These are phyloP conservation scores for Corythoichthys intestinalis DNA, from an alignment of 2,113 vertebrate genomes.

Conservation along the genomic window DNA sequence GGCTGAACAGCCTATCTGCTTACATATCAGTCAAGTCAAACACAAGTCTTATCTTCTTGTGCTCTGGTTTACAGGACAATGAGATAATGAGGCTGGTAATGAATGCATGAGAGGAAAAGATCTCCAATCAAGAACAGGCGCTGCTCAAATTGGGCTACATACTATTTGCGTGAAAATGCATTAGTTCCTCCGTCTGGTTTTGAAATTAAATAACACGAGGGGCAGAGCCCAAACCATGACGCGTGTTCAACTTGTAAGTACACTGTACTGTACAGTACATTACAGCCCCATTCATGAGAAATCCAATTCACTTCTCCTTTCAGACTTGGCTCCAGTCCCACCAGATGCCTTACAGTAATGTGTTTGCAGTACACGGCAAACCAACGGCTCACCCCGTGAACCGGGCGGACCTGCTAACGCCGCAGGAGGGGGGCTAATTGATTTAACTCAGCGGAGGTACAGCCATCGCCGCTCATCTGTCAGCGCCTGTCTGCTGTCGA, in stretches of 20 bases:
- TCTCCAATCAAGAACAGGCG: constrained; percentile 42
- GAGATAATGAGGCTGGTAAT: constrained; percentile 56
- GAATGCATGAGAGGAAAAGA: constrained; percentile 49
- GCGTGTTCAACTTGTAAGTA: neutral
- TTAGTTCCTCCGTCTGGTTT: constrained; percentile 46
- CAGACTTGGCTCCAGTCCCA: constrained; percentile 29
- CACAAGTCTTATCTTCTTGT: constrained; percentile 48
- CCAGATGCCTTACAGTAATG: constrained; percentile 29
- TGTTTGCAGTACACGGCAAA: constrained; percentile 6
- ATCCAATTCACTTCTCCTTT: constrained; percentile 25
- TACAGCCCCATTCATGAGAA: constrained; percentile 27
- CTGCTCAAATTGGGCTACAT: constrained; percentile 30
- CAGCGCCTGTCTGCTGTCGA: constrained; percentile 46
- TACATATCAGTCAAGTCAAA: constrained; percentile 48
- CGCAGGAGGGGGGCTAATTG: constrained; percentile 47
- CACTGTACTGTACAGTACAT: neutral
- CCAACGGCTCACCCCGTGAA: constrained; percentile 26
- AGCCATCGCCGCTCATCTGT: constrained; percentile 37
- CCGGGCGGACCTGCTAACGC: constrained; percentile 30
- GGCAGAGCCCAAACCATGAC: neutral
- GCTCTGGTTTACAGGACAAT: constrained; percentile 49
- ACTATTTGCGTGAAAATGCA: constrained; percentile 29
- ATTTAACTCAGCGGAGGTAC: constrained; percentile 48
- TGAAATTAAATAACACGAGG: constrained; percentile 32
- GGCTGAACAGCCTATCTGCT: constrained; percentile 46